Conservation (phyloP, 2,888 invertebrate species). For the Mylabris sibirica region DNA sequence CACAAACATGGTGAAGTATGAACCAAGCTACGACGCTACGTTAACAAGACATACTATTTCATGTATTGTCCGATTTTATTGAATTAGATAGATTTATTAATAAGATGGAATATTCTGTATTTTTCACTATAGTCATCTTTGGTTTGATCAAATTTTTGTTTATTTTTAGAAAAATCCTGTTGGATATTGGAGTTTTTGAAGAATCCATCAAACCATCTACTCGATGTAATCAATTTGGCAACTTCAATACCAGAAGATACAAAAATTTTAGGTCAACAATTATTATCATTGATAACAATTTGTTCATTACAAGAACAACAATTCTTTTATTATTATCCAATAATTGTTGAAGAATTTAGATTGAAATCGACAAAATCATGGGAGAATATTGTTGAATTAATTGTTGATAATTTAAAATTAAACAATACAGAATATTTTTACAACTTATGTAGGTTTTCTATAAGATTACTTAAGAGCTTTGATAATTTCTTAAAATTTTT, state of each 20-base stretch:
- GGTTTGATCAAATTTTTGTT: neutral
- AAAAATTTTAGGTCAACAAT: constrained; percentile 53
- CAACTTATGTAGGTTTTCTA: constrained; percentile 61
- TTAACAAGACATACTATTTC: too few species aligned
- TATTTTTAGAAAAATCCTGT: constrained; percentile 43
- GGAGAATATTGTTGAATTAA: constrained; percentile 61
- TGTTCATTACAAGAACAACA: constrained; percentile 55
- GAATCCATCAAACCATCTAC: constrained; percentile 47
- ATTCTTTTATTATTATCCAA: constrained; percentile 46
- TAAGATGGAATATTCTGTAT: too few species aligned
- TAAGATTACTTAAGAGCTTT: neutral
- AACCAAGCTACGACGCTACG: too few species aligned
- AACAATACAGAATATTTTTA: constrained; percentile 66
- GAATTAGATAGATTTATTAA: too few species aligned
- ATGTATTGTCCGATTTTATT: too few species aligned
- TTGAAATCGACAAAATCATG: constrained; percentile 48
- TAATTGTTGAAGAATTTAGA: neutral
- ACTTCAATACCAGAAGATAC: constrained; percentile 44
- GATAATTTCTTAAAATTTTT: constrained; percentile 36
- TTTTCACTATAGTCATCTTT: too few species aligned
- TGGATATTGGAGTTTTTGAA: constrained; percentile 56
- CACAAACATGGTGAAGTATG: too few species aligned
- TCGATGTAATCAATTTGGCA: constrained; percentile 51
- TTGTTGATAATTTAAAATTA: constrained; percentile 63
- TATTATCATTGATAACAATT: constrained; percentile 55